A percentile compares a stretch with the other conserved stretches of the same genome.
phyloP scores from a whole-genome alignment of 2,797 vertebrate species.

The Takifugu ocellatus region DNA sequence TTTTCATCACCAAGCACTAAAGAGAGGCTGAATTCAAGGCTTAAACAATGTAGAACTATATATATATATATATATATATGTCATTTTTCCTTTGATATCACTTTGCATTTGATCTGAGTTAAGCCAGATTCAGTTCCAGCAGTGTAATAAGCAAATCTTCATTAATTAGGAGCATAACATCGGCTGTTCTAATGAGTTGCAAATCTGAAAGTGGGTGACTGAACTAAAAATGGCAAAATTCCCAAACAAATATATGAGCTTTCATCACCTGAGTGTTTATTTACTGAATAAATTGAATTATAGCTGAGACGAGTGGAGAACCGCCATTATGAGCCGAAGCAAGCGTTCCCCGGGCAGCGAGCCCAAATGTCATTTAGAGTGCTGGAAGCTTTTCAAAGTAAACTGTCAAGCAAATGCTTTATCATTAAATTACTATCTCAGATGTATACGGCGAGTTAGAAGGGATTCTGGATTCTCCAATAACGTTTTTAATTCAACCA shows the following conservation, averaged over 20 bases:
- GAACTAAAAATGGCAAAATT: slow-evolving; percentile 1
- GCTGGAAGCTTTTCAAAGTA: slow-evolving; percentile 8
- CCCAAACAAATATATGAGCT: background rate
- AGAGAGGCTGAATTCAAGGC: too few relatives aligned
- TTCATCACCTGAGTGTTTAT: slow-evolving; percentile 15
- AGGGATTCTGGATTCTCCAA: slow-evolving; percentile 21
- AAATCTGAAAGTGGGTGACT: slow-evolving; percentile 5
- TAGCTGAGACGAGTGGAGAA: slow-evolving; percentile 14
- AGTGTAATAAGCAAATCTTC: background rate
- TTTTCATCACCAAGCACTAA: too few relatives aligned
- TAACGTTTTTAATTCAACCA: slow-evolving; percentile 6
- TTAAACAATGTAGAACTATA: too few relatives aligned
- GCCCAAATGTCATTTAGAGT: slow-evolving; percentile 20
- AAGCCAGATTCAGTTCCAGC: slow-evolving; percentile 8
- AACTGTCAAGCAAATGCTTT: slow-evolving; percentile 23
- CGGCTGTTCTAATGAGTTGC: too few relatives aligned
- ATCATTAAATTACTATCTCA: slow-evolving; percentile 33
- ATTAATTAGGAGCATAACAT: too few relatives aligned
- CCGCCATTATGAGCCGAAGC: slow-evolving; percentile 18
- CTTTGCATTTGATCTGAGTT: too few relatives aligned
- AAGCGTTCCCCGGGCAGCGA: slow-evolving; percentile 18
- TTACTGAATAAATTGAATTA: slow-evolving; percentile 19
- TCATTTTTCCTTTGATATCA: too few relatives aligned
- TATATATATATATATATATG: too few relatives aligned
- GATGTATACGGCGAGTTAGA: slow-evolving; percentile 13